Evolutionary conservation across 2,888 invertebrate genomes (phyloP).

Genomic region (Stomorhina lunata): DNA sequence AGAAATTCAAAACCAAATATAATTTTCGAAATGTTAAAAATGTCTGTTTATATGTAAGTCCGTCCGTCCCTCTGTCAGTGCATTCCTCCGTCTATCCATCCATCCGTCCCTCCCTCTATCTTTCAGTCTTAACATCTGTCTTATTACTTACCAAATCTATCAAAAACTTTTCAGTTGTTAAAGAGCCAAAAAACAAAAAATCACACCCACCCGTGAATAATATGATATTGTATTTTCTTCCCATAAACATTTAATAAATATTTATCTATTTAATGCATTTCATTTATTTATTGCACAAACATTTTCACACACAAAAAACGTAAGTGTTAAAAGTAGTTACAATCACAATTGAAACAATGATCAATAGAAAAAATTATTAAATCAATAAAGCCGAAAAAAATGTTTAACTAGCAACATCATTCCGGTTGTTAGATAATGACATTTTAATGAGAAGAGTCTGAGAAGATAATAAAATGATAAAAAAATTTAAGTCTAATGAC

Average conservation of each 20-base stretch:
- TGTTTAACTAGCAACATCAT: too few species aligned
- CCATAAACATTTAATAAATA: constrained; percentile 14
- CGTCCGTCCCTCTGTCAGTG: too few species aligned
- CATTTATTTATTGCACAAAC: constrained; percentile 15
- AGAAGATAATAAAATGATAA: background rate
- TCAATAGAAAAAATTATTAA: background rate
- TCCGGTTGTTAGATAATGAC: too few species aligned
- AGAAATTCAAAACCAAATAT: background rate
- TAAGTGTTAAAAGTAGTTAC: too few species aligned
- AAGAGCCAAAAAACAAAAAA: constrained; percentile 7
- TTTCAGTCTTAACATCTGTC: background rate
- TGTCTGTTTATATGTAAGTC: too few species aligned
- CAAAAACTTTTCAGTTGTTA: background rate
- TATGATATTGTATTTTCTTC: background rate
- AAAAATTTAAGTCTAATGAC: background rate
- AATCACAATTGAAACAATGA: too few species aligned
- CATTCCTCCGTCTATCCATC: too few species aligned
- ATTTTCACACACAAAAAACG: too few species aligned
- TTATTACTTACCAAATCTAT: constrained; percentile 13
- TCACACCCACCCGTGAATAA: constrained; percentile 47
- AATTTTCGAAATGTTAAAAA: too few species aligned
- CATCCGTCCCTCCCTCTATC: background rate
- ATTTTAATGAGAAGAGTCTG: too few species aligned
- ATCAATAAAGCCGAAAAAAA: background rate
- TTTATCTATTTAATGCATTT: background rate